These are phyloP conservation scores for Trichopria drosophilae DNA, from an alignment of 2,888 invertebrate species.

Conservation along the genomic window DNA sequence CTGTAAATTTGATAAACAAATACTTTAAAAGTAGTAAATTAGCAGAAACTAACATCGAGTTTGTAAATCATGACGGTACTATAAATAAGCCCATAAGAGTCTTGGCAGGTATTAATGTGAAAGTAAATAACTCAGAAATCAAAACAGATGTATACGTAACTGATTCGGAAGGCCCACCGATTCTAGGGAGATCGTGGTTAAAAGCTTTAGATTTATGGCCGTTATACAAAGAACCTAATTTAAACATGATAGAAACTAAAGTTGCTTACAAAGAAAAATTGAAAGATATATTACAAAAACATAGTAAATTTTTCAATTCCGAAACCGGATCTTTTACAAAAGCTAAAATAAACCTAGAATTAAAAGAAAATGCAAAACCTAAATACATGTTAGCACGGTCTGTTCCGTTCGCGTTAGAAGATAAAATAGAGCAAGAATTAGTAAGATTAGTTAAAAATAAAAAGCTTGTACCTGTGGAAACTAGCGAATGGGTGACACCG, in stretches of 20 bases:
- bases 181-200: not conserved
- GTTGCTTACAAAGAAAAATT: not conserved
- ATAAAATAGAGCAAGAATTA: too few species aligned
- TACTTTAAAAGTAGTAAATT: not conserved
- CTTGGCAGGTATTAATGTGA: not conserved
- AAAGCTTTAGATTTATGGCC: not conserved
- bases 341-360: too few species aligned
- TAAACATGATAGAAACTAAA: not conserved
- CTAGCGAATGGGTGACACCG: too few species aligned
- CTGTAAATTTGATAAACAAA: not conserved
- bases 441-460: too few species aligned
- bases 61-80: not conserved
- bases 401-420: too few species aligned
- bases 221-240: not conserved
- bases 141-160: conserved; percentile 2
- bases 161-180: not conserved
- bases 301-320: too few species aligned
- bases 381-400: too few species aligned
- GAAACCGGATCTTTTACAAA: too few species aligned
- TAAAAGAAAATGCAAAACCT: too few species aligned
- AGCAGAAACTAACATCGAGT: not conserved
- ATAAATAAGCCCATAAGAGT: not conserved
- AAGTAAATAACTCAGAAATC: not conserved
- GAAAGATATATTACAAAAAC: too few species aligned
- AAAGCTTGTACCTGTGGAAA: too few species aligned